phyloP scores from a whole-genome alignment of 2,113 vertebrate species.

The Prolemur simus region DNA sequence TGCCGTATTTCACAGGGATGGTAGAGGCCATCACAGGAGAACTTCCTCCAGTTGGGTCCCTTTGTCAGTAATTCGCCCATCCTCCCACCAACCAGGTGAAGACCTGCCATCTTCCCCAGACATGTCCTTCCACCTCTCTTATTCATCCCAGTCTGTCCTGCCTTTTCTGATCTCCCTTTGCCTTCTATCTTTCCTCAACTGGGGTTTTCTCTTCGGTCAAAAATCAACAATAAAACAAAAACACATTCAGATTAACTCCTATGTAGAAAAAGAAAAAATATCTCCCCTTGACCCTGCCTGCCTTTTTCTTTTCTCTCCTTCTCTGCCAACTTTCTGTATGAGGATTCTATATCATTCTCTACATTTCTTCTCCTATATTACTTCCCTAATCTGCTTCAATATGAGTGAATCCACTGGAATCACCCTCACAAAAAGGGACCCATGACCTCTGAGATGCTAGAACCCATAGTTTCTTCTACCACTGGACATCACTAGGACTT shows the following conservation, averaged over 20 bases:
- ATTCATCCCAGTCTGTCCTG: neutral
- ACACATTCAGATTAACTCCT: neutral
- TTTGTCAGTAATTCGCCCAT: neutral
- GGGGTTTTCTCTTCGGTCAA: neutral
- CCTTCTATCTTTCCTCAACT: neutral
- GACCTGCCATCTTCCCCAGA: neutral
- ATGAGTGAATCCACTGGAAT: neutral
- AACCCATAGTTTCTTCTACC: accelerated
- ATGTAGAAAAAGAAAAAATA: neutral
- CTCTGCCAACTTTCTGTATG: accelerated
- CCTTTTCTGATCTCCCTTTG: neutral
- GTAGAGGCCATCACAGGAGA: neutral
- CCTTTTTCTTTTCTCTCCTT: neutral
- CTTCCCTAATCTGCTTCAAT: neutral
- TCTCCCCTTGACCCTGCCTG: neutral
- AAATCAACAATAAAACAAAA: neutral
- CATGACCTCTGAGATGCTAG: neutral
- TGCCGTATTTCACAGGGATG: neutral
- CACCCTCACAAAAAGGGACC: accelerated
- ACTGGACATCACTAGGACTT: neutral
- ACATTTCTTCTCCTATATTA: neutral
- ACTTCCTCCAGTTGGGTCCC: neutral
- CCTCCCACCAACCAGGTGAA: neutral
- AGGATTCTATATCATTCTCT: neutral
- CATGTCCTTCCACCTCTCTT: neutral